A percentile compares a stretch with the other conserved stretches of the same genome.
phyloP scores from a whole-genome alignment of 2,888 invertebrate genomes.

The Stenotaenia linearis region DNA sequence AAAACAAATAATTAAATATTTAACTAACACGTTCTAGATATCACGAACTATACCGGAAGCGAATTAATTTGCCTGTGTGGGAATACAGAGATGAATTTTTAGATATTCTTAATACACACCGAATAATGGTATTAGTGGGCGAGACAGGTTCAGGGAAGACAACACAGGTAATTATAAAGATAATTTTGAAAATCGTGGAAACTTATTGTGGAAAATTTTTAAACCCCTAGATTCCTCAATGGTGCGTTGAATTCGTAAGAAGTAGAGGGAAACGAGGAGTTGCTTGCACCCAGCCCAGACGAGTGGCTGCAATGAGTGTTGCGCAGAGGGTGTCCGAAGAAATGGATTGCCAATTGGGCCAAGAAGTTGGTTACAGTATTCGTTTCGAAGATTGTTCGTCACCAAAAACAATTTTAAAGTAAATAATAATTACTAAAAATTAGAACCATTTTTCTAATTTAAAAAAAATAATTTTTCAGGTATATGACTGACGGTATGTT shows the following conservation, averaged over 20 bases:
- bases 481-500: conserved; percentile 99
- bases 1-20: too few species aligned
- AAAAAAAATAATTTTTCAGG: conserved; percentile 47
- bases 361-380: conserved; percentile 93
- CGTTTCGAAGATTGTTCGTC: conserved; percentile 99
- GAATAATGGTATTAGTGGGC: conserved; percentile 92
- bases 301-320: conserved; percentile 99
- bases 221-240: conserved; percentile 72
- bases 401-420: conserved; percentile 81
- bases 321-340: conserved; percentile 98
- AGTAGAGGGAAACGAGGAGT: conserved; percentile 68
- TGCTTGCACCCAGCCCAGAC: conserved; percentile 91
- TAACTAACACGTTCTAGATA: too few species aligned
- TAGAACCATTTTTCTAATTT: neutral
- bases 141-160: conserved; percentile 99
- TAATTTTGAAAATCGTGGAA: conserved; percentile 40
- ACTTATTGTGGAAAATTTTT: neutral
- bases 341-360: conserved; percentile 91
- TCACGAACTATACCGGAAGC: conserved; percentile 78
- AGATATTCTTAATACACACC: conserved; percentile 84
- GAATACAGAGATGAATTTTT: conserved; percentile 96
- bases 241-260: conserved; percentile 74
- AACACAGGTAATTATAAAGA: conserved; percentile 60
- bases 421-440: neutral
- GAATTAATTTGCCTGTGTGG: conserved; percentile 91